phyloP scores from a whole-genome alignment of 2,888 invertebrate species.

The Eupithecia pulchellata region DNA sequence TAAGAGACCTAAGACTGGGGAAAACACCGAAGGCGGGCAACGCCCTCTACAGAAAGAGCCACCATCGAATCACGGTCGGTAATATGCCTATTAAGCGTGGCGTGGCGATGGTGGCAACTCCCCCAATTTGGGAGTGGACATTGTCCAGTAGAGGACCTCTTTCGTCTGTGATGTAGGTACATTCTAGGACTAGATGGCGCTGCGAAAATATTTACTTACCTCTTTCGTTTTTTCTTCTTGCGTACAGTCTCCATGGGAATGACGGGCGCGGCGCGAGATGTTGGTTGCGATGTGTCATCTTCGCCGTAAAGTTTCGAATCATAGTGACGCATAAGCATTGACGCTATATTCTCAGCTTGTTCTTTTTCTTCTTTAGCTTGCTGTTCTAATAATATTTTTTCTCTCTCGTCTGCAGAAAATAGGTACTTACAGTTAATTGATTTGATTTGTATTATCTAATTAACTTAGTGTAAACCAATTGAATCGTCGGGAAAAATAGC shows the following conservation, averaged over 20 bases:
- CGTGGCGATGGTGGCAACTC: no score
- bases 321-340: constrained; percentile 70
- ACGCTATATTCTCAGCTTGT: constrained; percentile 65
- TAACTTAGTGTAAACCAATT: no score
- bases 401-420: constrained; percentile 52
- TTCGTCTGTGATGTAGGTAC: not conserved
- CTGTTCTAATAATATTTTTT: constrained; percentile 58
- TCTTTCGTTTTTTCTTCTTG: constrained; percentile 79
- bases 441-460: constrained; percentile 8
- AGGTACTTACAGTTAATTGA: not conserved
- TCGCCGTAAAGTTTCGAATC: constrained; percentile 73
- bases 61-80: no score
- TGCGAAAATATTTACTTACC: constrained; percentile 51
- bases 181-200: not conserved
- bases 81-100: no score
- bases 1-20: no score
- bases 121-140: no score
- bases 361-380: constrained; percentile 70
- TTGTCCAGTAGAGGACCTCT: no score
- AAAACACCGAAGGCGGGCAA: no score
- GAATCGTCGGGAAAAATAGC: no score
- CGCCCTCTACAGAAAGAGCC: no score
- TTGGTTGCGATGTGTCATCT: constrained; percentile 80
- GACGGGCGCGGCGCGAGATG: constrained; percentile 70
- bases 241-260: constrained; percentile 67